phyloP scores from a whole-genome alignment of 2,113 vertebrate species.

The Silurus meridionalis region DNA sequence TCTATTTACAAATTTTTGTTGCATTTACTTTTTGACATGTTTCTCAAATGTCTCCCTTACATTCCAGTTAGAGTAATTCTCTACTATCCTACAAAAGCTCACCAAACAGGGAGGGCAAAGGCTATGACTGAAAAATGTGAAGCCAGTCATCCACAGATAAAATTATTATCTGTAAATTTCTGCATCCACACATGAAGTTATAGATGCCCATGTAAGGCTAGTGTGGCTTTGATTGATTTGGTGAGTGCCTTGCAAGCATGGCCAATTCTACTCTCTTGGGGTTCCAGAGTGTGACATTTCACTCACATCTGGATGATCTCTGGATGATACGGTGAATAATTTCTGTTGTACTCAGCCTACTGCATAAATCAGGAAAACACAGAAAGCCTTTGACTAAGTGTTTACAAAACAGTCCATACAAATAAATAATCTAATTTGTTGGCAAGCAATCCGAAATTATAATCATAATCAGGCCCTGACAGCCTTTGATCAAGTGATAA shows the following conservation, averaged over 20 bases:
- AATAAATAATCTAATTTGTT: too few relatives aligned
- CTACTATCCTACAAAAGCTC: neutral
- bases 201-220: neutral
- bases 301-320: too few relatives aligned
- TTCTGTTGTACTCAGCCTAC: too few relatives aligned
- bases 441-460: too few relatives aligned
- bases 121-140: neutral
- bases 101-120: neutral
- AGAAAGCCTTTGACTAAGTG: neutral
- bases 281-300: neutral
- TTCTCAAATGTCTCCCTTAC: neutral
- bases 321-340: too few relatives aligned
- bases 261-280: neutral
- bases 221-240: neutral
- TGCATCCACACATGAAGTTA: neutral
- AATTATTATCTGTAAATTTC: neutral
- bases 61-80: neutral
- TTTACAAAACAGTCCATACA: too few relatives aligned
- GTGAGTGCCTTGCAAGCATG: neutral
- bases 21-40: neutral
- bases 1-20: neutral
- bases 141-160: neutral
- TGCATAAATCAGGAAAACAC: too few relatives aligned
- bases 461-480: too few relatives aligned
- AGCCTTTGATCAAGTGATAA: neutral